Base-by-base conservation (phyloP, 2,113 vertebrate genomes). In the Mormyrus iriodes region DNA sequence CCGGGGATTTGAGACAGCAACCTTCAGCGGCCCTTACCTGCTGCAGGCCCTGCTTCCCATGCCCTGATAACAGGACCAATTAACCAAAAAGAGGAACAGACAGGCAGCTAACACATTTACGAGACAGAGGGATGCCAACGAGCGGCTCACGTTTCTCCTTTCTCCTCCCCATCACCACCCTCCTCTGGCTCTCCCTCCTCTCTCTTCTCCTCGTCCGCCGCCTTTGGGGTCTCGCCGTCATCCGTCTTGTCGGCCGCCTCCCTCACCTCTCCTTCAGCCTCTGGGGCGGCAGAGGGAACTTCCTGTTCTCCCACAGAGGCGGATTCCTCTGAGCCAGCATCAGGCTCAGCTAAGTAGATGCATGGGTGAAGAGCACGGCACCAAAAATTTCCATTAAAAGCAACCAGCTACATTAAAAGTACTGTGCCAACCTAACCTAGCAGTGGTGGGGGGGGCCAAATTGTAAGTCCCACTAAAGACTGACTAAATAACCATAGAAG, bases 301-400 rank as follows among this genome's bases (percentile, higher is more conserved):
- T 96, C 96, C 86, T 94, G 96, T 90, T 97, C 97, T 86, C 94
- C 97, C 4, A 93, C 95, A 76, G 98, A 96, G 39, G 96, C 95
- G 7, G 97, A 97, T 91, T 98, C 97, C 89, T 97, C 97, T 2
- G 97, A 96, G 84, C 96, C 96, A 90, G 95, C 93, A 91, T 98
- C 97, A 19, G 96, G 94, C 89, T 98, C 95, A 95, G 92, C 7
- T 84, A 69, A 10, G 46, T 39, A 87, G 31, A 87, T 19, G 21
- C 10, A 12, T 15, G 31, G 69, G 5, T 39, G 69, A 79, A 79
- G 35, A 12, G 35, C 82, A n/a, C 13, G 82, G 21, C 82, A 44
- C 21, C 27, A 49, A 31, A n/a, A 12, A 69, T 52, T 86, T 31
- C 27, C 49, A 52, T 46, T 52, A 7, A 89, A 27, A 51, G 4